These are phyloP conservation scores for Pterocles gutturalis DNA, from an alignment of 2,113 vertebrate genomes.

Conservation along the genomic window DNA sequence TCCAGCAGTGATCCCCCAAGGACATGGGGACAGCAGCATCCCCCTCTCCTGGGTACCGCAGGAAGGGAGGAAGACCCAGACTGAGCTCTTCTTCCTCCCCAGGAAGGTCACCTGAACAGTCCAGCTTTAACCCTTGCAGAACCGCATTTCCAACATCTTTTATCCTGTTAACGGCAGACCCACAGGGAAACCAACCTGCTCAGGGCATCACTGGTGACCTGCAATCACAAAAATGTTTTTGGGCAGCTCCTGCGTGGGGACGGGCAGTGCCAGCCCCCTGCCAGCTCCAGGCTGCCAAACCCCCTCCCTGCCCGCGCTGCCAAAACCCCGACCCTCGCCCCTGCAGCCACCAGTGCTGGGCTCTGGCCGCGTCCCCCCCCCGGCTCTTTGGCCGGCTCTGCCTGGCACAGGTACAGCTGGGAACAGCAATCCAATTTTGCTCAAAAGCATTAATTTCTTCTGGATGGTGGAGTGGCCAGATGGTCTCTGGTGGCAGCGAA, in stretches of 20 bases:
- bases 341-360: neutral
- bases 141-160: neutral
- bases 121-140: neutral
- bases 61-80: neutral
- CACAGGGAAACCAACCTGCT: neutral
- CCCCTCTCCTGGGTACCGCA: neutral
- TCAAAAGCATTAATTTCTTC: slow-evolving; percentile 38
- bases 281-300: neutral
- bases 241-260: neutral
- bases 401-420: slow-evolving; percentile 3
- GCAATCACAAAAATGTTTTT: neutral
- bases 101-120: neutral
- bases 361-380: neutral
- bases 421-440: slow-evolving; percentile 10
- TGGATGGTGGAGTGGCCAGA: neutral
- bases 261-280: neutral
- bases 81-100: neutral
- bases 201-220: fast-evolving
- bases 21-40: neutral
- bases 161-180: fast-evolving
- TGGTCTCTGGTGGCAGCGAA: neutral
- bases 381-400: neutral
- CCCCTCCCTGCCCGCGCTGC: neutral
- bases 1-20: neutral
- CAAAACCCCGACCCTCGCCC: neutral